Base-by-base conservation (phyloP, 2,113 vertebrate species). In the Dicerorhinus sumatrensis region DNA sequence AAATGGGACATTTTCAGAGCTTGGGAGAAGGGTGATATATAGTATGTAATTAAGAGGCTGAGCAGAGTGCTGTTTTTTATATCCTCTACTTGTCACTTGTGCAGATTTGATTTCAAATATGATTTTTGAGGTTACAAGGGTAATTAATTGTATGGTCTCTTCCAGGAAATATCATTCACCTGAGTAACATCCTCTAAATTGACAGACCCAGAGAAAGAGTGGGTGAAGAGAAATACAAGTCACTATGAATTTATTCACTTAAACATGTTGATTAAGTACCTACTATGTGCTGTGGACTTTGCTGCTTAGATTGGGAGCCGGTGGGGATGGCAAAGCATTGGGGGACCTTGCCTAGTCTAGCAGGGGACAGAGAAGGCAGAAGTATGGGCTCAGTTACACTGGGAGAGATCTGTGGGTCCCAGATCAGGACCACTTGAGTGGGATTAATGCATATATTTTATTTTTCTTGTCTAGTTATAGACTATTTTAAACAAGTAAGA, bases 61-160 rank as follows among this genome's bases (percentile, higher is more conserved):
- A 69, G 73, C 76, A 88, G 67, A 95, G 81, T 63, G 84, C 92
- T 85, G 63, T 97, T 95, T 98, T 97, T 97, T 87, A 98, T 95
- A 58, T 77, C 92, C 58, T 75, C 56, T 83, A 0, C 96, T 96
- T 98, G 98, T 98, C 97, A 95, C 80, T 91, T 95, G 87, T 89
- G 77, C 92, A 95, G 96, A 98, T 98, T 98, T 98, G 96, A 96
- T 96, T 98, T 97, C 95, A 96, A 96, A 98, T 98, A 97, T 95
- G 97, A 97, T 97, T 98, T 98, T 98, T 97, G 97, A 98, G 97
- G 97, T 98, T 97, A 97, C 60, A 94, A 96, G 96, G 90, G 97
- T 97, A 98, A 97, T 98, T 96, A 97, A 98, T 98, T 91, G 36
- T 91, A 79, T 91, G 31, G 77, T 77, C 81, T 96, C 90, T 97